These are phyloP conservation scores for Allacma fusca DNA, from an alignment of 2,888 invertebrate species.

Conservation along the genomic window DNA sequence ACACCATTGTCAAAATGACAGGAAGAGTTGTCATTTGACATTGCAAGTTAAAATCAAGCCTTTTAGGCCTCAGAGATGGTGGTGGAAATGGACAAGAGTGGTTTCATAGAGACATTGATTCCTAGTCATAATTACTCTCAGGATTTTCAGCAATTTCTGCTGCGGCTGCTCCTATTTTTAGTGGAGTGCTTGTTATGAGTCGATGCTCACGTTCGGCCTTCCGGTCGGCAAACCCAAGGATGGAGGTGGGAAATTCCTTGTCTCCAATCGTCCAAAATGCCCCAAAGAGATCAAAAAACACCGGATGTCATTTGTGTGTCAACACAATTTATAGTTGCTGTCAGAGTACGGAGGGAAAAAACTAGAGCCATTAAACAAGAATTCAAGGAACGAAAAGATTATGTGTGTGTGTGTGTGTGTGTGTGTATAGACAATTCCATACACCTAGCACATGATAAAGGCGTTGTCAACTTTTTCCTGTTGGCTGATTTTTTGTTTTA, in stretches of 20 bases:
- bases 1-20: conserved; percentile 16
- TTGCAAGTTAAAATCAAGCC: neutral
- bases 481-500: too few relatives aligned
- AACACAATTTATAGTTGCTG: neutral
- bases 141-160: neutral
- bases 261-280: too few relatives aligned
- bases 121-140: neutral
- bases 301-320: conserved; percentile 22
- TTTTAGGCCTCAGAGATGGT: too few relatives aligned
- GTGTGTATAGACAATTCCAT: too few relatives aligned
- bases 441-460: too few relatives aligned
- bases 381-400: neutral
- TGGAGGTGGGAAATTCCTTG: conserved; percentile 9
- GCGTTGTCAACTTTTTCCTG: too few relatives aligned
- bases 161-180: neutral
- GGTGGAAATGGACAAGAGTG: neutral
- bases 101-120: neutral
- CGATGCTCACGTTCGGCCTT: too few relatives aligned
- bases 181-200: too few relatives aligned
- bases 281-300: too few relatives aligned
- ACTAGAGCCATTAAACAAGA: conserved; percentile 16
- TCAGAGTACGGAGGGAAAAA: conserved; percentile 12
- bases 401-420: too few relatives aligned
- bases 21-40: conserved; percentile 18
- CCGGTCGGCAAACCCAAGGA: neutral